Base-by-base conservation (phyloP, 2,888 invertebrate genomes). In the Baccha elongata region DNA sequence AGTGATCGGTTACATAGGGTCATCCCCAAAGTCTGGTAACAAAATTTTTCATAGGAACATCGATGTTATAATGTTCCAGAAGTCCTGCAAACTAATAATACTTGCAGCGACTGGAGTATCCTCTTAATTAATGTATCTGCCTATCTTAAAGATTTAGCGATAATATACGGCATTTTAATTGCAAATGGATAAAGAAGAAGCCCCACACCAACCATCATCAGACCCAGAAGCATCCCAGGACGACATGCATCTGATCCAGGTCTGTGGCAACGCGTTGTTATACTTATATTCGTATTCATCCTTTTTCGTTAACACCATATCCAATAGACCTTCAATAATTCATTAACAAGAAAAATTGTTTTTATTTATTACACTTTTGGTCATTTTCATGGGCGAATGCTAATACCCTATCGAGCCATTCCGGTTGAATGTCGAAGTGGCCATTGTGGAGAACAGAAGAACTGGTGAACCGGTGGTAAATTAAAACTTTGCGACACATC, bases 301-400 rank as follows among this genome's bases (percentile, higher is more conserved):
- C 72, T 78, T 83, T 83, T 78, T 83, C 37, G 78, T 83, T 83
- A 83, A 83, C 83, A 83, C 83, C 78, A 83, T 83, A 83, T 83
- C 78, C 83, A 83, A 83, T 83, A 83, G 83, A 83, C 83, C 83
- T 83, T 83, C 83, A 83, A 83, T 83, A 83, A 83, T 83, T 83
- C 83, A 83, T 83, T 83, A 83, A 83, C 67, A 68, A 78, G 83
- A 76, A 83, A 83, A 83, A 83, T 83, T 83, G 83, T 83, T 78
- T 78, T 83, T 83, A 83, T 83, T 83, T 83, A 83, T 83, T 78
- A 78, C 60, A 60, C 83, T 68, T 76, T 81, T 81, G 81, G 76
- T 53, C 69, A 71, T 75, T 75, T 64, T 69, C 65, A 76, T 46
- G 71, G 75, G 60, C 69, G 76, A 40, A 50, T 60, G 60, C 40